Evolutionary conservation across 2,113 vertebrate genomes (phyloP).

Genomic region (Sciurus niger): DNA sequence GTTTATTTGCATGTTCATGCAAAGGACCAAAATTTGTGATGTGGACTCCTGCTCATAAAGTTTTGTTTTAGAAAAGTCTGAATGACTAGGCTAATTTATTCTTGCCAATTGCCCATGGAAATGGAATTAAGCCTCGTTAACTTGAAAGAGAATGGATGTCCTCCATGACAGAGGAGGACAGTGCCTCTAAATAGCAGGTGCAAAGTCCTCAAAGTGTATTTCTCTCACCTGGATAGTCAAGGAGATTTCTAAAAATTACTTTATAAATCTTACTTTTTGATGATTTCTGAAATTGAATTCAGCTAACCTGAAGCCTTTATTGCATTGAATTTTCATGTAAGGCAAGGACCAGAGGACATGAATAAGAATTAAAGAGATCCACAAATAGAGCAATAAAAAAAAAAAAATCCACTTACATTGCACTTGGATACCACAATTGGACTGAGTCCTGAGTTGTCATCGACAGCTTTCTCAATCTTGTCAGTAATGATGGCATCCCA

Average conservation of each 20-base stretch:
- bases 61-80: conserved; percentile 69
- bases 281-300: conserved; percentile 85
- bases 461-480: conserved; percentile 86
- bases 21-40: neutral
- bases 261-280: conserved; percentile 82
- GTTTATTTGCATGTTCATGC: conserved; percentile 42
- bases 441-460: conserved; percentile 84
- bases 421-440: conserved; percentile 75
- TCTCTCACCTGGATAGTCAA: conserved; percentile 60
- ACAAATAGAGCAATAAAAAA: conserved; percentile 80
- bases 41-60: conserved; percentile 30
- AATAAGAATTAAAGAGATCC: conserved; percentile 86
- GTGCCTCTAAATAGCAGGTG: conserved; percentile 36
- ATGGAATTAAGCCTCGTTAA: conserved; percentile 70
- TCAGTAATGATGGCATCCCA: conserved; percentile 86
- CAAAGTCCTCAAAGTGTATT: neutral
- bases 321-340: conserved; percentile 73
- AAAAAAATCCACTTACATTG: conserved; percentile 62
- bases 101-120: conserved; percentile 66
- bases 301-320: conserved; percentile 78
- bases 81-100: conserved; percentile 66
- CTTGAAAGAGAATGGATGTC: conserved; percentile 64
- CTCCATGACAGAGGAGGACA: neutral
- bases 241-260: conserved; percentile 76
- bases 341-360: conserved; percentile 75